phyloP scores from a whole-genome alignment of 2,888 invertebrate species.

The Hoplodrina ambigua region DNA sequence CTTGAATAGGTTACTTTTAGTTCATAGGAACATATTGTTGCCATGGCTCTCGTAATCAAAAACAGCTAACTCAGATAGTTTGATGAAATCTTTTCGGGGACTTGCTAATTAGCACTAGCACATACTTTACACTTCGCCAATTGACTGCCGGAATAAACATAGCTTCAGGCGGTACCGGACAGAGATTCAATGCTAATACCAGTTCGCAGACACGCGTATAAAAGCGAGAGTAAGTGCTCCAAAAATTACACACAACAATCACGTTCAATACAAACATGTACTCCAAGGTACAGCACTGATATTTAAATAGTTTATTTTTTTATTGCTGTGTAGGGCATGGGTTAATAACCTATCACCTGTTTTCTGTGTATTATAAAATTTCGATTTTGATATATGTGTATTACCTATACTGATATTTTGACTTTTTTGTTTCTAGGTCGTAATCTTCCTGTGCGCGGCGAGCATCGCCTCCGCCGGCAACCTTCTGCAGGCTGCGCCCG shows the following conservation, averaged over 20 bases:
- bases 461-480: slow-evolving; percentile 91
- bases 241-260: slow-evolving; percentile 78
- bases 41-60: too few relatives aligned
- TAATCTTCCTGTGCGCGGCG: slow-evolving; percentile 90
- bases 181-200: slow-evolving; percentile 76
- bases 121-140: slow-evolving; percentile 37
- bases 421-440: slow-evolving; percentile 74
- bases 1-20: too few relatives aligned
- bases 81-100: slow-evolving; percentile 18
- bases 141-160: slow-evolving; percentile 50
- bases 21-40: too few relatives aligned
- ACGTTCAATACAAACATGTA: slow-evolving; percentile 83
- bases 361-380: background rate
- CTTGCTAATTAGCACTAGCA: slow-evolving; percentile 28
- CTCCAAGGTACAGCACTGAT: slow-evolving; percentile 78
- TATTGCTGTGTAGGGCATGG: slow-evolving; percentile 10
- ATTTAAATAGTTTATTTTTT: slow-evolving; percentile 13
- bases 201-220: slow-evolving; percentile 79
- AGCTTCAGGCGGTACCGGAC: slow-evolving; percentile 56
- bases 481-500: slow-evolving; percentile 78
- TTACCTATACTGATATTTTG: background rate
- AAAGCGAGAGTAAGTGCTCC: slow-evolving; percentile 81
- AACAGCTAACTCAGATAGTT: too few relatives aligned
- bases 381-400: background rate
- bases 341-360: slow-evolving; percentile 9